Conservation (phyloP, 2,113 vertebrate species). For the Toxotes jaculatrix region DNA sequence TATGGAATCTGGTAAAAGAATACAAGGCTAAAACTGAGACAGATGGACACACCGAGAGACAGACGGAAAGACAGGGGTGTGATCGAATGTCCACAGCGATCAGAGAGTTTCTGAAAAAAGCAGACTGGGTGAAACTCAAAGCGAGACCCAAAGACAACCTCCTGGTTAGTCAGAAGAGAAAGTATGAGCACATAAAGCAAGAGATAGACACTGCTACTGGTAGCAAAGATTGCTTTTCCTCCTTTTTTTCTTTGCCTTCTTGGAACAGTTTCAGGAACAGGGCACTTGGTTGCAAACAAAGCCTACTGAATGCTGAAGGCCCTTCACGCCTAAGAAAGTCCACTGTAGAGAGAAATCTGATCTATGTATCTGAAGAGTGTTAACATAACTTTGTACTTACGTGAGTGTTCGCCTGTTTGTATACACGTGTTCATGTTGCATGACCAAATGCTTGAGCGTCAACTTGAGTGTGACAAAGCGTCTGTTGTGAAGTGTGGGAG, state of each 20-base stretch:
- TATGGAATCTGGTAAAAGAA: constrained; percentile 61
- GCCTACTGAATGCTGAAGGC: constrained; percentile 36
- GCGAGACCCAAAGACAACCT: constrained; percentile 50
- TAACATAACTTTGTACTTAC: constrained; percentile 28
- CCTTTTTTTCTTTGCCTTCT: constrained; percentile 30
- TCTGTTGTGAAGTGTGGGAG: constrained; percentile 66
- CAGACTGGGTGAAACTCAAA: constrained; percentile 58
- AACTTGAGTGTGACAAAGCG: constrained; percentile 68
- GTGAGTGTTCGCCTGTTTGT: constrained; percentile 57
- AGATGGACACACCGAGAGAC: constrained; percentile 37
- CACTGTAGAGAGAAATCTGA: constrained; percentile 21
- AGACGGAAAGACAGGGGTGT: constrained; percentile 47
- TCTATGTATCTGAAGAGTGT: constrained; percentile 30
- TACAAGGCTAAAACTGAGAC: constrained; percentile 51
- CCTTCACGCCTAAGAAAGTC: constrained; percentile 2
- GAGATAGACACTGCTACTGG: constrained; percentile 22
- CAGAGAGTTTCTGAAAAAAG: constrained; percentile 48
- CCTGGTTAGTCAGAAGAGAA: constrained; percentile 55
- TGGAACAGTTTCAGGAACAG: constrained; percentile 39
- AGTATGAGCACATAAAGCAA: constrained; percentile 55
- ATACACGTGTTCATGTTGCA: constrained; percentile 56
- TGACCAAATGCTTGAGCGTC: constrained; percentile 59
- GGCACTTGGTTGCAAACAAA: constrained; percentile 33
- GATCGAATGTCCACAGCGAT: constrained; percentile 66
- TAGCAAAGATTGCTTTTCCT: constrained; percentile 5